Percentiles rank a stretch among this genome's conserved stretches.
Evolutionary conservation across 1,140 invertebrate genomes (phyloP).

Genomic region (Pomacea maculata): DNA sequence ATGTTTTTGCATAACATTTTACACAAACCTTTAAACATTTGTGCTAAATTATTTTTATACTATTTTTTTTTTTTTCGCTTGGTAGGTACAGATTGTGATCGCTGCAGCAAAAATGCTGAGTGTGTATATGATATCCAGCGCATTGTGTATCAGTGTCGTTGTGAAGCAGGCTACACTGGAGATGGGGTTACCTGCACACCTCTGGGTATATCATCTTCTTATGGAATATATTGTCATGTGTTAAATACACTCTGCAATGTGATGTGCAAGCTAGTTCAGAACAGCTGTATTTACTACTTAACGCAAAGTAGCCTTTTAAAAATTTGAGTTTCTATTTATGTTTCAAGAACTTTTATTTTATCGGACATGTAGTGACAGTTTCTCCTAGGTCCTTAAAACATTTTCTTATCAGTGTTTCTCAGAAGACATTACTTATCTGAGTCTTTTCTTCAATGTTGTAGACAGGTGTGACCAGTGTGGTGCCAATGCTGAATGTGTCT

Average conservation of each 20-base stretch:
- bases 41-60: not conserved
- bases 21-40: too few species aligned
- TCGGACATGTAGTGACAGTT: not conserved
- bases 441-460: not conserved
- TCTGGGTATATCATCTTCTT: not conserved
- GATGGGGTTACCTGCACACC: constrained; percentile 71
- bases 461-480: constrained; percentile 58
- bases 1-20: too few species aligned
- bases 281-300: not conserved
- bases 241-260: too few species aligned
- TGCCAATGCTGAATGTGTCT: constrained; percentile 62
- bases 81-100: constrained; percentile 38
- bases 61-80: not conserved
- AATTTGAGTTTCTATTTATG: not conserved
- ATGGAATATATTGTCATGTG: too few species aligned
- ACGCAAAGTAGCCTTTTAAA: not conserved
- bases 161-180: constrained; percentile 82
- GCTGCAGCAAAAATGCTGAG: constrained; percentile 63
- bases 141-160: constrained; percentile 78
- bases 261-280: too few species aligned
- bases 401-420: not conserved
- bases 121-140: constrained; percentile 57
- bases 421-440: not conserved
- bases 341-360: not conserved
- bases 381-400: not conserved